Percentiles rank a stretch among this genome's conserved stretches.
Evolutionary conservation across 2,113 vertebrate species (phyloP).

Genomic region (Baryphthengus martii): DNA sequence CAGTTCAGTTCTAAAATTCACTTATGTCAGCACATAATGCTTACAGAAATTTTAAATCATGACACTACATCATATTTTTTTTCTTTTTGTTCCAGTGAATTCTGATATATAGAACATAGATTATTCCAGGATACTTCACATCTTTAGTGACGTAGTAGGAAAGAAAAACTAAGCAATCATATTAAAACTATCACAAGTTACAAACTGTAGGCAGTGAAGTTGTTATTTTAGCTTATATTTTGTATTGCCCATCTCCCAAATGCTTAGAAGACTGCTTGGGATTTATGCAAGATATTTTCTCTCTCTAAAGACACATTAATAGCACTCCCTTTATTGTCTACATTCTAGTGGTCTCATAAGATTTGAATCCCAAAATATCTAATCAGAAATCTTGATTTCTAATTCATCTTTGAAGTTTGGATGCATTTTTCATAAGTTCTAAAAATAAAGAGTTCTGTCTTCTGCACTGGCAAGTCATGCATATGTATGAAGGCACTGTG

Average conservation of each 20-base stretch:
- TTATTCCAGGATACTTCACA: not conserved
- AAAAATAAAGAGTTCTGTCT: conserved; percentile 71
- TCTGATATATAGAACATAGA: not conserved
- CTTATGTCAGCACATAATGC: not conserved
- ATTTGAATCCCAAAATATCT: conserved; percentile 69
- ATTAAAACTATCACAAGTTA: not conserved
- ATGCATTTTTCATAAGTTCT: conserved; percentile 78
- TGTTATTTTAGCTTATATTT: not conserved
- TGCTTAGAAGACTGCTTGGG: not conserved
- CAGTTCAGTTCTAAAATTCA: not conserved
- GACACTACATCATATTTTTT: not conserved
- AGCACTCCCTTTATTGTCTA: not conserved
- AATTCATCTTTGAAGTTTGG: conserved; percentile 75
- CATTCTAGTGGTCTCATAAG: not conserved
- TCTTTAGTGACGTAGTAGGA: not conserved
- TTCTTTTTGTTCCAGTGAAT: not conserved
- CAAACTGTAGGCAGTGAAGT: not conserved
- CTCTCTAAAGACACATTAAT: conserved; percentile 52
- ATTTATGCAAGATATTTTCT: not conserved
- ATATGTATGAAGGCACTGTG: conserved; percentile 57
- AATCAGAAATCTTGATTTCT: conserved; percentile 71
- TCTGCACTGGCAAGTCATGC: conserved; percentile 58
- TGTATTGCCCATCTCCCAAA: not conserved
- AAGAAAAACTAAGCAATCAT: not conserved
- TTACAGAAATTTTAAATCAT: not conserved